A percentile compares a stretch with the other conserved stretches of the same genome.
Conservation (phyloP, 92 coral and sea anemone genomes). For the Desmophyllum pertusum region DNA sequence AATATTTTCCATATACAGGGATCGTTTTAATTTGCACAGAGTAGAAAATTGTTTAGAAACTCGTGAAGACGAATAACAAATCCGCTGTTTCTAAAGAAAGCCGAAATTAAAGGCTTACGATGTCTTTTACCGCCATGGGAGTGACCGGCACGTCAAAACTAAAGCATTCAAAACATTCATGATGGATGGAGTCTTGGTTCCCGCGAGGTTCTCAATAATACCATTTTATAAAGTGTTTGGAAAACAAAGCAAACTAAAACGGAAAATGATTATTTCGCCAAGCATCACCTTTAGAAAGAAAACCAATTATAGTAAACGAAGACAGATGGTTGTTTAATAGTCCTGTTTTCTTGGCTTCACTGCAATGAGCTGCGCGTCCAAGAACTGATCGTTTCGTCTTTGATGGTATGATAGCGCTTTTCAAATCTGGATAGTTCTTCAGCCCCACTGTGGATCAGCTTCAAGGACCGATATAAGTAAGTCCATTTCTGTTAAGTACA, state of each 20-base stretch:
- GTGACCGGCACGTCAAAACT: slow-evolving; percentile 4
- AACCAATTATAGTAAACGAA: slow-evolving; percentile 2
- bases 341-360: neutral
- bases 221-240: neutral
- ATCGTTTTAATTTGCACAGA: neutral
- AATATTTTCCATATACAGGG: neutral
- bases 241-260: neutral
- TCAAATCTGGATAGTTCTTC: too few relatives aligned
- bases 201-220: slow-evolving; percentile 27
- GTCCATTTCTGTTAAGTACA: too few relatives aligned
- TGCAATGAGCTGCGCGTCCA: neutral
- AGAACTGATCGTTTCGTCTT: neutral
- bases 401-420: neutral
- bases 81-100: neutral
- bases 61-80: neutral
- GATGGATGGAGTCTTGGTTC: slow-evolving; percentile 10
- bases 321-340: neutral
- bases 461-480: too few relatives aligned
- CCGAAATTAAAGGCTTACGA: slow-evolving; percentile 7
- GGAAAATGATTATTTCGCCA: neutral
- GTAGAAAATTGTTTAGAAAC: neutral
- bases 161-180: neutral
- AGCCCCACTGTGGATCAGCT: too few relatives aligned
- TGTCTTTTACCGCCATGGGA: slow-evolving; percentile 4
- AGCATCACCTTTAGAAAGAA: slow-evolving; percentile 5